phyloP scores from a whole-genome alignment of 1,140 invertebrate genomes.

The Scaptomyza hsui region DNA sequence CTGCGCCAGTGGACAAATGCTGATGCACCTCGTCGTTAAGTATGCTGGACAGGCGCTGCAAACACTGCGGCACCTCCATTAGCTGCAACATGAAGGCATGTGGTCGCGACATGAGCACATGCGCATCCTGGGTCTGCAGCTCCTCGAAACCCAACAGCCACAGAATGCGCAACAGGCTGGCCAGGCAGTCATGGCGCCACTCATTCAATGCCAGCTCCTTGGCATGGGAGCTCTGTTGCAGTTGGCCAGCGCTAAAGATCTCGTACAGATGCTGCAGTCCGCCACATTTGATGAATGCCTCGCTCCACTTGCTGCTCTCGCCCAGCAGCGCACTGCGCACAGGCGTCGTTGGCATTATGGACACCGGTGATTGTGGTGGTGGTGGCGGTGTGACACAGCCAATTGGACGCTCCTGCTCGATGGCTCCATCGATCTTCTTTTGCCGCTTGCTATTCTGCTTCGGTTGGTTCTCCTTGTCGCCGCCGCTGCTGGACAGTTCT shows the following conservation, averaged over 20 bases:
- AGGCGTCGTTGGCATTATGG: slow-evolving; percentile 15
- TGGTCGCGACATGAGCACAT: slow-evolving; percentile 87
- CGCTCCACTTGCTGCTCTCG: slow-evolving; percentile 87
- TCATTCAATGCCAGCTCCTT: slow-evolving; percentile 89
- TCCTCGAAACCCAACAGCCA: slow-evolving; percentile 93
- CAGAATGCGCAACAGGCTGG: slow-evolving; percentile 90
- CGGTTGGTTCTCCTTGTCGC: slow-evolving; percentile 73
- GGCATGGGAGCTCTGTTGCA: slow-evolving; percentile 86
- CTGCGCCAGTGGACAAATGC: slow-evolving; percentile 51
- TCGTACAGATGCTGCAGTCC: slow-evolving; percentile 94
- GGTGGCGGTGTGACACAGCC: slow-evolving; percentile 60
- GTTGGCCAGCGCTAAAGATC: slow-evolving; percentile 93
- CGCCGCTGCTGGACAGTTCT: slow-evolving; percentile 47
- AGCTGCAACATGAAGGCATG: slow-evolving; percentile 91
- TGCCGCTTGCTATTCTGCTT: slow-evolving; percentile 71
- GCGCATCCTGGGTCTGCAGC: slow-evolving; percentile 86
- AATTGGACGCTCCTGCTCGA: slow-evolving; percentile 53
- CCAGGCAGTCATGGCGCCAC: slow-evolving; percentile 97
- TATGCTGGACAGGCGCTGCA: slow-evolving; percentile 93
- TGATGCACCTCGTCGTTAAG: slow-evolving; percentile 92
- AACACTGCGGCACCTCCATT: slow-evolving; percentile 92
- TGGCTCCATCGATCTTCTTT: slow-evolving; percentile 56
- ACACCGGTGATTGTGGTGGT: slow-evolving; percentile 34
- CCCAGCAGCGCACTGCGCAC: slow-evolving; percentile 21
- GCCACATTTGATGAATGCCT: slow-evolving; percentile 93